Percentiles rank a stretch among this genome's conserved stretches.
Conservation (phyloP, 2,888 invertebrate species). For the Zootermopsis nevadensis region DNA sequence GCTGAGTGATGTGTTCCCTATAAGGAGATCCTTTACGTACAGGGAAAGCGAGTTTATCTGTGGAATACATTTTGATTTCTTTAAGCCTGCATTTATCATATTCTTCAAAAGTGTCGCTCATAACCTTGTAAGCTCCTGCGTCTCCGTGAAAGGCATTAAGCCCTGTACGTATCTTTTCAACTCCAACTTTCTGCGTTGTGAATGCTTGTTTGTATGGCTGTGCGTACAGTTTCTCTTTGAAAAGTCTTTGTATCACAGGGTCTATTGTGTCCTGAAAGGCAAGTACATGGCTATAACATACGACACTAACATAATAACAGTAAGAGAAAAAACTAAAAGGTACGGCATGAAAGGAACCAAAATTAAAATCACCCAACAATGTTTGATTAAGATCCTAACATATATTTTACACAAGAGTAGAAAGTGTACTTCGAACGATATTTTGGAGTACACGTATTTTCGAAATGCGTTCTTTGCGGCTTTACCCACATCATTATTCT, state of each 20-base stretch:
- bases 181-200: conserved; percentile 30
- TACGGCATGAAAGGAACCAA: no score
- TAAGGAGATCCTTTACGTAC: conserved; percentile 20
- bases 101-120: conserved; percentile 38
- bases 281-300: no score
- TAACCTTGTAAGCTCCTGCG: conserved; percentile 29
- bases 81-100: conserved; percentile 39
- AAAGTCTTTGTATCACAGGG: conserved; percentile 5
- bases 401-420: no score
- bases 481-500: no score
- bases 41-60: conserved; percentile 26
- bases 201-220: conserved; percentile 15
- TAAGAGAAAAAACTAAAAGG: no score
- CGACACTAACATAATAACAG: no score
- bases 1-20: conserved; percentile 24
- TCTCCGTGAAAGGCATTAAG: conserved; percentile 41
- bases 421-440: no score
- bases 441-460: no score
- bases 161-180: conserved; percentile 23
- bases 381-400: no score
- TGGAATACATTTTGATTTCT: conserved; percentile 32
- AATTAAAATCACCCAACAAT: no score
- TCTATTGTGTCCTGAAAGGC: not conserved
- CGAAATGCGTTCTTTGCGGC: no score
- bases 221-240: not conserved